phyloP scores from a whole-genome alignment of 2,113 vertebrate species.

The Rhombomys opimus region DNA sequence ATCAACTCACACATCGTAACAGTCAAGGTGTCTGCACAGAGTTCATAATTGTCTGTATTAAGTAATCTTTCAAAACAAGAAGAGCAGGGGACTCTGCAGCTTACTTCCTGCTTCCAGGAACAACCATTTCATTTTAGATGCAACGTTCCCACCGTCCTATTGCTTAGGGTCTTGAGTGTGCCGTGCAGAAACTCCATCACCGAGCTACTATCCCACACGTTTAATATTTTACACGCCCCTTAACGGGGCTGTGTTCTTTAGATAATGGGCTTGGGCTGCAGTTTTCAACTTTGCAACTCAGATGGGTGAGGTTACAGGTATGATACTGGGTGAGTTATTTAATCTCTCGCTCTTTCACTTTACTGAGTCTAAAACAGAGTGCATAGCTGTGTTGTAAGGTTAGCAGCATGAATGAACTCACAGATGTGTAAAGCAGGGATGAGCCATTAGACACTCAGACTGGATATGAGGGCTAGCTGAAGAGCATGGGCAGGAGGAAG shows the following conservation, averaged over 20 bases:
- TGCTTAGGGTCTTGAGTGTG: not conserved
- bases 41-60: constrained; percentile 7
- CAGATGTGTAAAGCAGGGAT: not conserved
- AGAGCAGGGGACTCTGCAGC: not conserved
- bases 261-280: not conserved
- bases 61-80: constrained; percentile 6
- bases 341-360: not conserved
- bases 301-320: not conserved
- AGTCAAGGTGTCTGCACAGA: not conserved
- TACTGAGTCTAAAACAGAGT: not conserved
- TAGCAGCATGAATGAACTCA: not conserved
- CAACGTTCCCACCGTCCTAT: not conserved
- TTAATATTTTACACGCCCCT: not conserved
- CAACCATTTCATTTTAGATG: not conserved
- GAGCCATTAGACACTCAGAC: not conserved
- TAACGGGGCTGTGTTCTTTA: not conserved
- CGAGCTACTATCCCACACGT: not conserved
- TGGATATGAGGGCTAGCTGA: not conserved
- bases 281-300: not conserved
- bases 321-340: not conserved
- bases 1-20: constrained; percentile 19
- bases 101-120: not conserved
- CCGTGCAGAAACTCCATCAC: not conserved
- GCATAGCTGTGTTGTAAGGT: not conserved
- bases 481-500: not conserved